Conservation (phyloP, 2,888 invertebrate genomes). For the Patella caerulea region DNA sequence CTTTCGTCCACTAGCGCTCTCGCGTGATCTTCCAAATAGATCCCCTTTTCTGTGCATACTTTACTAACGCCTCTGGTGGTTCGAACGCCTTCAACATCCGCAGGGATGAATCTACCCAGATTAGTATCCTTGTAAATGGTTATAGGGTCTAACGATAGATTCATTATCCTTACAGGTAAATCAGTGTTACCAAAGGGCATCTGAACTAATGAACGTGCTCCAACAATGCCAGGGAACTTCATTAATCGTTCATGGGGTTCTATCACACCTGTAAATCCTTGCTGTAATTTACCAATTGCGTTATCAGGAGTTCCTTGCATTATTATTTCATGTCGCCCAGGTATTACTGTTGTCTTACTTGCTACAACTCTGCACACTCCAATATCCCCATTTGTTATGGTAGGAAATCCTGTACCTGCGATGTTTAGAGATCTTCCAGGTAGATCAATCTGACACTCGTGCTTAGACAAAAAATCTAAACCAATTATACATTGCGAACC, state of each 20-base stretch:
- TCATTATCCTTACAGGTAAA: conserved; percentile 20
- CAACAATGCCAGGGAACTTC: conserved; percentile 16
- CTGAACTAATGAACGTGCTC: conserved; percentile 17
- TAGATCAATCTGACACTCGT: not conserved
- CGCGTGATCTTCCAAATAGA: too few relatives aligned
- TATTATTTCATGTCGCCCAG: conserved; percentile 13
- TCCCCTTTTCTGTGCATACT: too few relatives aligned
- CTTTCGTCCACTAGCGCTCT: not conserved
- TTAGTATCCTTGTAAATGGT: conserved; percentile 19
- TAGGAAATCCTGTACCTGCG: not conserved
- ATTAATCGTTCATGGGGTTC: conserved; percentile 16
- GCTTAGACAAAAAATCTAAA: too few relatives aligned
- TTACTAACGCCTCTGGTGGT: too few relatives aligned
- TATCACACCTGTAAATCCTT: conserved; percentile 13
- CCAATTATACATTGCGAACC: not conserved
- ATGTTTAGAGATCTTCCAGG: not conserved
- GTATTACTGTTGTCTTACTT: conserved; percentile 5
- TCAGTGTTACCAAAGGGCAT: not conserved
- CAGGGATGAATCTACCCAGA: not conserved
- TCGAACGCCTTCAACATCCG: not conserved
- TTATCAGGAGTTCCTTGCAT: conserved; percentile 6
- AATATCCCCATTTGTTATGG: not conserved
- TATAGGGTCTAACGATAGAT: conserved; percentile 13
- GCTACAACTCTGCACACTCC: not conserved
- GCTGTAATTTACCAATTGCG: conserved; percentile 13